Base-by-base conservation (phyloP, 2,888 invertebrate genomes). In the Ptilodon capucinus region DNA sequence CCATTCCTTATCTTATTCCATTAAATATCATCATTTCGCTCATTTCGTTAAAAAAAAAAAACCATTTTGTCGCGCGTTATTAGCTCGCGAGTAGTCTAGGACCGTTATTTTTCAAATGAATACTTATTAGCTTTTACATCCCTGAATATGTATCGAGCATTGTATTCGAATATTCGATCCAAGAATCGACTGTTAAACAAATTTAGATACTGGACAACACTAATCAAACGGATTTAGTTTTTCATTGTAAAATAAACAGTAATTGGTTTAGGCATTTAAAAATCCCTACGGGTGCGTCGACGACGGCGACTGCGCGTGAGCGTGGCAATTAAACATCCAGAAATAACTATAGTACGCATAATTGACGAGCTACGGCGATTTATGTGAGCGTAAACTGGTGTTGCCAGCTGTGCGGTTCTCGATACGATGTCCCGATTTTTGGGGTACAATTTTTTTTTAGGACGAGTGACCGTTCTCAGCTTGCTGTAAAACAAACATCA, bases 301-400 rank as follows among this genome's bases (percentile, higher is more conserved):
- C 48, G 54, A 53, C 66, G 58, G 54, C 69, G 74, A 38, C 68
- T 74, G 79, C 80, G 83, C 81, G 71, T 74, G 80, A 76, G 76
- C 79, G 71, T 48, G 64, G 83, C 79, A 86, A 87, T 88, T 86
- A 87, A 86, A 84, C 75, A 66, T 78, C 80, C 86, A 71, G 70
- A 86, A 87, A 88, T 88, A 87, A 75, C 79, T 68, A 66, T 74
- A 72, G 70, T 75, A 73, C 79, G 77, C 73, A 72, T 80, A 81
- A 87, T 86, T 85, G 81, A 86, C 81, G 83, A 80, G 74, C 72
- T 61, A 48, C 57, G 63, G 62, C 77, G 81, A 85, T 85, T 86
- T 84, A 81, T 79, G 78, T 68, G 68, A 66, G 57, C 71, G 76
- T 75, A 74, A 75, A 70, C 43, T 46, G 40, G 52, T 43, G 48